Evolutionary conservation across 2,888 invertebrate species (phyloP).

Genomic region (Drosophila kanekoi): DNA sequence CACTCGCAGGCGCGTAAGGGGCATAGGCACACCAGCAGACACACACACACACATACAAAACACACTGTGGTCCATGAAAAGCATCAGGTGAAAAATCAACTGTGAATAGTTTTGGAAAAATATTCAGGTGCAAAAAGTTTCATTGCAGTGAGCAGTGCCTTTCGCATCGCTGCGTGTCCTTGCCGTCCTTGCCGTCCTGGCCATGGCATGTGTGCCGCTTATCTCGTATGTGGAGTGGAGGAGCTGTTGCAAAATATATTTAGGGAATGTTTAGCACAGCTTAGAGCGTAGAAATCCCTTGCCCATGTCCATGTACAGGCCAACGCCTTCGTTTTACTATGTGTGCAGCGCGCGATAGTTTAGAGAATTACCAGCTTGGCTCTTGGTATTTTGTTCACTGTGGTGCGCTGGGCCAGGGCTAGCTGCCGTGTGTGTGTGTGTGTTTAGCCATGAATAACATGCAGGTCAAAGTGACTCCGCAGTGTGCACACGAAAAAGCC

Average conservation of each 20-base stretch:
- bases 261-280: constrained; percentile 80
- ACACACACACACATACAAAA: constrained; percentile 5
- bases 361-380: constrained; percentile 74
- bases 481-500: constrained; percentile 60
- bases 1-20: constrained; percentile 15
- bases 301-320: constrained; percentile 12
- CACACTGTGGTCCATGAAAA: constrained; percentile 50
- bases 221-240: constrained; percentile 48
- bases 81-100: constrained; percentile 82
- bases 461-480: constrained; percentile 75
- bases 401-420: constrained; percentile 7
- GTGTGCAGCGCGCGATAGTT: constrained; percentile 68
- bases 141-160: constrained; percentile 59
- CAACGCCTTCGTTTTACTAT: constrained; percentile 46
- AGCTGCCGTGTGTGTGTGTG: constrained; percentile 27
- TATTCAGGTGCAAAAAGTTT: constrained; percentile 80
- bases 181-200: constrained; percentile 25
- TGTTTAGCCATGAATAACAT: constrained; percentile 76
- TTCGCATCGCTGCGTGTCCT: constrained; percentile 33
- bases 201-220: constrained; percentile 64
- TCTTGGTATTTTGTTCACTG: constrained; percentile 47
- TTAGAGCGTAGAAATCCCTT: constrained; percentile 61
- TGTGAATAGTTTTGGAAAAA: constrained; percentile 80
- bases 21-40: constrained; percentile 17
- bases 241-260: constrained; percentile 77